phyloP scores from a whole-genome alignment of 2,888 invertebrate genomes.

The Synanthedon vespiformis region DNA sequence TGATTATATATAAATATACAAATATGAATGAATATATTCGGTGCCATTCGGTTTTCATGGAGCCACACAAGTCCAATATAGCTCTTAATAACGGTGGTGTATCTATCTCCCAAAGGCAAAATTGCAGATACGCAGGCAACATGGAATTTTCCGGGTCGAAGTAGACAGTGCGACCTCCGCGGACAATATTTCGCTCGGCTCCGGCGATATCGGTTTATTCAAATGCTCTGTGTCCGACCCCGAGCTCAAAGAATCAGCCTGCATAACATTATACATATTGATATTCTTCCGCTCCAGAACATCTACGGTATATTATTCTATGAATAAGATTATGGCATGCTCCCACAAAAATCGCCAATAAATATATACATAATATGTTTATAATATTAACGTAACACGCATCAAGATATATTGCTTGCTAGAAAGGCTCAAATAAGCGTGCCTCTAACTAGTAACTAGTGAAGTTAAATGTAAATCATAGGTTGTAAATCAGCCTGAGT shows the following conservation, averaged over 20 bases:
- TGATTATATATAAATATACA: too few species aligned
- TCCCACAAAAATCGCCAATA: background rate
- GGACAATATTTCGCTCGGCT: slow-evolving; percentile 64
- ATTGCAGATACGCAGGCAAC: slow-evolving; percentile 24
- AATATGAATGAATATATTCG: too few species aligned
- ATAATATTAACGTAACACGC: background rate
- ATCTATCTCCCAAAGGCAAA: background rate
- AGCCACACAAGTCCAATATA: background rate
- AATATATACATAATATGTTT: background rate
- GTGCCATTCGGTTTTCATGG: too few species aligned
- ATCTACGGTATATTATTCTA: slow-evolving; percentile 54
- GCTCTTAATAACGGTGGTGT: background rate
- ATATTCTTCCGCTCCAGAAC: slow-evolving; percentile 58
- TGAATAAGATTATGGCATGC: slow-evolving; percentile 46
- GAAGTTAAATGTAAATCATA: too few species aligned
- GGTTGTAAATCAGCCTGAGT: too few species aligned
- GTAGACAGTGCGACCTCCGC: slow-evolving; percentile 52
- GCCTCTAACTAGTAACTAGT: too few species aligned
- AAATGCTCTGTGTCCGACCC: slow-evolving; percentile 60
- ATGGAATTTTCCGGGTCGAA: slow-evolving; percentile 43
- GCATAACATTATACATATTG: slow-evolving; percentile 68
- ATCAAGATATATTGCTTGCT: too few species aligned
- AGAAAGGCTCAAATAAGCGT: too few species aligned
- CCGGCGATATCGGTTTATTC: slow-evolving; percentile 64
- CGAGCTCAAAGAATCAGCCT: slow-evolving; percentile 66